A percentile compares a stretch with the other conserved stretches of the same genome.
These are phyloP conservation scores for Porites divaricata DNA, from an alignment of 92 coral and sea anemone species.

Conservation along the genomic window DNA sequence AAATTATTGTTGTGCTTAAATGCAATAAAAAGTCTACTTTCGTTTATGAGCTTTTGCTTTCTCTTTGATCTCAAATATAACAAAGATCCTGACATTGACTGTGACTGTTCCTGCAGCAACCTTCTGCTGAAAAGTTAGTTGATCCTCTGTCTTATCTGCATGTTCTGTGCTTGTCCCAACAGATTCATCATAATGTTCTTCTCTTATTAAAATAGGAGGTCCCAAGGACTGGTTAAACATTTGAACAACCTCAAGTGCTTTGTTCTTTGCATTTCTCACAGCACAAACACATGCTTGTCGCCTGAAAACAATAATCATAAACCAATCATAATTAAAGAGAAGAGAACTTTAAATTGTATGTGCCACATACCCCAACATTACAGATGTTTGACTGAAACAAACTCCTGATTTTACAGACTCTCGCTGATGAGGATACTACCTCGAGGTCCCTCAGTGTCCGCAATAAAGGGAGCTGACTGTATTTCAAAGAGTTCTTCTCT, in stretches of 20 bases:
- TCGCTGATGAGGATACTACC: no score
- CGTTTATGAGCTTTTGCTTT: slow-evolving; percentile 73
- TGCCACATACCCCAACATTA: no score
- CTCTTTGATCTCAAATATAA: slow-evolving; percentile 89
- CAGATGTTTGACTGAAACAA: no score
- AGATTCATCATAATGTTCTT: slow-evolving; percentile 85
- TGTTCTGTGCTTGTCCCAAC: slow-evolving; percentile 55
- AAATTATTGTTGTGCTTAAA: neutral
- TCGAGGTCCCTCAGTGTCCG: no score
- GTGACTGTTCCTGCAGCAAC: slow-evolving; percentile 85
- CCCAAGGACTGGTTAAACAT: slow-evolving; percentile 92
- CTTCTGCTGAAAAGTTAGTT: slow-evolving; percentile 72
- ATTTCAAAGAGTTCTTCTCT: no score
- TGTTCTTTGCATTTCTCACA: slow-evolving; percentile 92
- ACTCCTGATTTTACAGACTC: no score
- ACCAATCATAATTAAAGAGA: neutral
- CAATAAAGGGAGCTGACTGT: no score
- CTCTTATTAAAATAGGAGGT: slow-evolving; percentile 84
- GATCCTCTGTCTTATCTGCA: slow-evolving; percentile 41
- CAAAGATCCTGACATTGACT: slow-evolving; percentile 84
- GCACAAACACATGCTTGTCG: slow-evolving; percentile 96
- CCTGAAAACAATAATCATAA: slow-evolving; percentile 46
- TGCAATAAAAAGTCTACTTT: slow-evolving; percentile 28
- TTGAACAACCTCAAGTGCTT: slow-evolving; percentile 91
- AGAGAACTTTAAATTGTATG: no score